phyloP scores from a whole-genome alignment of 2,888 invertebrate species.

The Nematopogon swammerdamellus region DNA sequence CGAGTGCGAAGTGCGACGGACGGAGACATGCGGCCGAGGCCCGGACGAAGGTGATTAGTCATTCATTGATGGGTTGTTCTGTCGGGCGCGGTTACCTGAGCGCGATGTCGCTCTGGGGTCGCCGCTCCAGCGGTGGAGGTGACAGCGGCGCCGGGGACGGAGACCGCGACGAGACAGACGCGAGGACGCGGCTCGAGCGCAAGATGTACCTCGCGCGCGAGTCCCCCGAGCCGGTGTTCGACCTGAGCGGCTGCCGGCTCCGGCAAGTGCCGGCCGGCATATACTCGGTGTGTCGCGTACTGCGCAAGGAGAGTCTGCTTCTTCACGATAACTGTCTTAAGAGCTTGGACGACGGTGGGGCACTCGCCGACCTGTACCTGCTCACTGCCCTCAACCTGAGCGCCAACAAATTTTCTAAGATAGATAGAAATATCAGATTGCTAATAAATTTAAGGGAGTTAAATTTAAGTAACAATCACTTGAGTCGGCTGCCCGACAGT shows the following conservation, averaged over 20 bases:
- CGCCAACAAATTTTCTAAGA: conserved; percentile 59
- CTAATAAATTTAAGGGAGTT: conserved; percentile 70
- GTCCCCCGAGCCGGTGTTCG: conserved; percentile 78
- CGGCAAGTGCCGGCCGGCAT: conserved; percentile 72
- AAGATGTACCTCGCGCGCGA: conserved; percentile 58
- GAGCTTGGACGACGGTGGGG: conserved; percentile 68
- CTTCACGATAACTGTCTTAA: conserved; percentile 67
- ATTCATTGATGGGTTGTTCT: conserved; percentile 43
- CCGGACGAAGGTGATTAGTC: not conserved
- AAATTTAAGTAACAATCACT: conserved; percentile 68
- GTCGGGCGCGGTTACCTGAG: conserved; percentile 26
- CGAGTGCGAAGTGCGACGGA: no score
- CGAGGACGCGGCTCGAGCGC: conserved; percentile 33
- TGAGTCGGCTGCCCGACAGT: conserved; percentile 66
- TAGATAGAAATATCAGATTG: conserved; percentile 63
- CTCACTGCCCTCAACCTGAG: conserved; percentile 65
- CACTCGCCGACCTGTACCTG: conserved; percentile 64
- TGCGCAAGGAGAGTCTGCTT: conserved; percentile 69
- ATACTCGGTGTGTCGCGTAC: conserved; percentile 76
- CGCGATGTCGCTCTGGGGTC: conserved; percentile 44
- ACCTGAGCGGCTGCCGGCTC: conserved; percentile 75
- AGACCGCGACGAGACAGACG: conserved; percentile 18
- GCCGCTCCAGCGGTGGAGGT: conserved; percentile 19
- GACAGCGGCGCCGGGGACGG: conserved; percentile 21
- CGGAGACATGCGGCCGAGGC: not conserved